phyloP scores from a whole-genome alignment of 2,113 vertebrate species.

The Gymnobelideus leadbeateri region DNA sequence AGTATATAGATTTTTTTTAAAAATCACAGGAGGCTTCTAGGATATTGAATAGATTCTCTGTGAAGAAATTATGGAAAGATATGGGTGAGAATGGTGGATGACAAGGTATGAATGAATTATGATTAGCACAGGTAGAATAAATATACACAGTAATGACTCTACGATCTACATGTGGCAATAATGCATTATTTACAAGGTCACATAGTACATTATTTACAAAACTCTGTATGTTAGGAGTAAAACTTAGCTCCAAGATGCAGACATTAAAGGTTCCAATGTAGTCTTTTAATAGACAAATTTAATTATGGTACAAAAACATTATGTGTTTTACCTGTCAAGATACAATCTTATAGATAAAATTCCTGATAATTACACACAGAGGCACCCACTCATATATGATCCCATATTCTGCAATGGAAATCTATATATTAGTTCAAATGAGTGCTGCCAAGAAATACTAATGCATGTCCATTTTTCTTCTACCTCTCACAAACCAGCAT shows the following conservation, averaged over 20 bases:
- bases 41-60: neutral
- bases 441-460: neutral
- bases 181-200: neutral
- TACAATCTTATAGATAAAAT: neutral
- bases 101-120: neutral
- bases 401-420: neutral
- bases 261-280: neutral
- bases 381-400: neutral
- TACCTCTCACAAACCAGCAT: neutral
- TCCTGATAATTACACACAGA: neutral
- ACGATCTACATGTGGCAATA: neutral
- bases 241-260: neutral
- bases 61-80: neutral
- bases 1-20: neutral
- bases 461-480: neutral
- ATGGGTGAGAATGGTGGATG: neutral
- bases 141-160: neutral
- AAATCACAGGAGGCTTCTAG: neutral
- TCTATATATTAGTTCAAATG: neutral
- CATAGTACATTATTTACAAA: neutral
- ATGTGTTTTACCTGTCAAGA: neutral
- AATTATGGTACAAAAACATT: neutral
- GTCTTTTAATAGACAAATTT: neutral
- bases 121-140: neutral
- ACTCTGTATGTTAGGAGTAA: neutral